Evolutionary conservation across 64 coral and sea anemone species (phyloP), one percentile per base, ranked within the genome.

Genomic region (Montipora efflorescens): DNA sequence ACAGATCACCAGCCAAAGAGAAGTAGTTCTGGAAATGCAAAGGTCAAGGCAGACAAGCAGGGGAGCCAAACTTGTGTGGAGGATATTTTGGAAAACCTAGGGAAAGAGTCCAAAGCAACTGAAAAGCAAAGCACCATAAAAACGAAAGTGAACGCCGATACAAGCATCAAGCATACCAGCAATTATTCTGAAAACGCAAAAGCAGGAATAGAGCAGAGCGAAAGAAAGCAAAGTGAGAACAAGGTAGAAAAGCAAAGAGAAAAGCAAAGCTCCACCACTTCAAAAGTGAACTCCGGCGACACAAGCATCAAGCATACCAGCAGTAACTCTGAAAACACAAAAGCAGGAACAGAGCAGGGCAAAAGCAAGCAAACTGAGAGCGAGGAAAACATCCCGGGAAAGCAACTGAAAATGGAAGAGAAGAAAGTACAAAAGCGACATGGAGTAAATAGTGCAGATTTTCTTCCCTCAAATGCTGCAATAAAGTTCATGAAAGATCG

Each of bases 401-500:
- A 69, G 67, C 67, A 69, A 69, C 67, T 69, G 4, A 69, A 69
- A 9, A 18, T 69, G 67, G 67, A 69, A 69, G 67, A 69, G 67
- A 69, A 6, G 67, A 69, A 69, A 69, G n/a, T 3, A 69, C 7
- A 69, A 69, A 69, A 69, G 67, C 67, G 0, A 69, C 10, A 69
- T 10, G 67, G n/a, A 69, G 67, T 15, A 69, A 15, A 14, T 69
- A 69, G 67, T 69, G 67, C 10, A 69, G 67, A 69, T 69, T 69
- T 3, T 69, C 21, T 69, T 48, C 75, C 75, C 13, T 77, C 75
- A 77, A 16, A 47, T 77, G 44, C 75, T 22, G 77, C 77, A 55
- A 53, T 22, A 53, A n/a, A 79, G 77, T 79, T 57, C 48, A 79
- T 79, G 3, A 18, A 79, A 57, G 77, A 79, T 57, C 77, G 77